Percentiles rank a stretch among this genome's conserved stretches.
phyloP scores from a whole-genome alignment of 2,113 vertebrate species.

The Alouatta palliata region DNA sequence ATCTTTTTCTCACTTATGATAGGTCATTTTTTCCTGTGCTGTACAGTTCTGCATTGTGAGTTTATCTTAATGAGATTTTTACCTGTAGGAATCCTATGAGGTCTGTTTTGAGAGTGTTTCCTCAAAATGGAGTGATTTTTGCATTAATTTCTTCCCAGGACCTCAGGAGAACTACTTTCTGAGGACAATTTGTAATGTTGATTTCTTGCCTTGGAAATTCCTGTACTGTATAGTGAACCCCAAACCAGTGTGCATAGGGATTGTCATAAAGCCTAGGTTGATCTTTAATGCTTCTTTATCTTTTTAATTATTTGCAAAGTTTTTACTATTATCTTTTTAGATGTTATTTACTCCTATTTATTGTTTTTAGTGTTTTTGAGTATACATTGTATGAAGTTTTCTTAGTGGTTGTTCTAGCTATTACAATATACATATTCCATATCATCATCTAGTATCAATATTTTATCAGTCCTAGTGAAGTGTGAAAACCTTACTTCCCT shows the following conservation, averaged over 20 bases:
- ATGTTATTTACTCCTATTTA: background rate
- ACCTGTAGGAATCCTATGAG: background rate
- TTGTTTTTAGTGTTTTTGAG: background rate
- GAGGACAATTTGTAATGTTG: background rate
- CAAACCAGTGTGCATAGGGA: background rate
- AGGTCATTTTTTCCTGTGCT: background rate
- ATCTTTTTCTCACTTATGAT: background rate
- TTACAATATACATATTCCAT: background rate
- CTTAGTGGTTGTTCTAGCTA: background rate
- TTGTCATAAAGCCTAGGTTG: background rate
- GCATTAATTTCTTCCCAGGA: background rate
- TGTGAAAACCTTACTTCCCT: background rate
- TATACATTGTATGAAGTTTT: background rate
- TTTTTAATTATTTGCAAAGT: background rate
- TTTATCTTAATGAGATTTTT: background rate
- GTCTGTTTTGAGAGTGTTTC: background rate
- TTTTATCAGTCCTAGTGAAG: background rate
- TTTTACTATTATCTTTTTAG: background rate
- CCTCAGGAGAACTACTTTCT: background rate
- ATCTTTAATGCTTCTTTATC: background rate
- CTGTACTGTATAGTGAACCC: background rate
- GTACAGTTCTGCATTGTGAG: background rate
- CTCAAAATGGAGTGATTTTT: background rate
- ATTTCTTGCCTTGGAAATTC: background rate
- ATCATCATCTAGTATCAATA: background rate